Conservation (phyloP, 2,797 vertebrate species). For the Vipera ursinii region DNA sequence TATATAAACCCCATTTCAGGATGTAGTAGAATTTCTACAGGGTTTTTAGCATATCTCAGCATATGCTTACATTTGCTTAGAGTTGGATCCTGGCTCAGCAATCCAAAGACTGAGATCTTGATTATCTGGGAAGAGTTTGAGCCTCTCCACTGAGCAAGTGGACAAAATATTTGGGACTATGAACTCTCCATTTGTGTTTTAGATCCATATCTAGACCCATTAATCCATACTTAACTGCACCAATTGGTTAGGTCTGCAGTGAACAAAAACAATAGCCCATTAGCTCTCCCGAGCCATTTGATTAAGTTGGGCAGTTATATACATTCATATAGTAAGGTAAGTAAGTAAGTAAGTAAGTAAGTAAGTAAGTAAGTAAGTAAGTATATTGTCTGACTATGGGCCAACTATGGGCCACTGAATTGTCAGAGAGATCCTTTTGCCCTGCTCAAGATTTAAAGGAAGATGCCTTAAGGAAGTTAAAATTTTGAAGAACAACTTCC, state of each 20-base stretch:
- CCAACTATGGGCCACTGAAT: not conserved
- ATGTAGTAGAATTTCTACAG: not conserved
- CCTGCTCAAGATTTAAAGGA: not conserved
- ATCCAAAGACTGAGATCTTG: not conserved
- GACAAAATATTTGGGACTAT: not conserved
- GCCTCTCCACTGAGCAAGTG: not conserved
- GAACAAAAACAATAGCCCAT: not conserved
- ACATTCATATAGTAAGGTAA: not conserved
- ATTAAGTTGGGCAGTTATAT: not conserved
- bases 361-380: not conserved
- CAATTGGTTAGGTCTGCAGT: not conserved
- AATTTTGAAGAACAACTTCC: not conserved
- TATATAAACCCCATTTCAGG: not conserved
- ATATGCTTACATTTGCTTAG: not conserved
- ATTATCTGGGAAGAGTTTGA: not conserved
- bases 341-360: not conserved
- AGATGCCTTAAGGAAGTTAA: not conserved
- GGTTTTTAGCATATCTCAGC: not conserved
- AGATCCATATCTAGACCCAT: not conserved
- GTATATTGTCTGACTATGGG: not conserved
- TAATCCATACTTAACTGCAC: not conserved
- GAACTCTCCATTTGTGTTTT: not conserved
- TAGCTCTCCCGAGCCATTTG: not conserved
- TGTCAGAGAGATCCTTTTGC: not conserved
- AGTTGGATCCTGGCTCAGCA: not conserved